These are phyloP conservation scores for Stenchaetothrips biformis DNA, from an alignment of 2,888 invertebrate species.

Conservation along the genomic window DNA sequence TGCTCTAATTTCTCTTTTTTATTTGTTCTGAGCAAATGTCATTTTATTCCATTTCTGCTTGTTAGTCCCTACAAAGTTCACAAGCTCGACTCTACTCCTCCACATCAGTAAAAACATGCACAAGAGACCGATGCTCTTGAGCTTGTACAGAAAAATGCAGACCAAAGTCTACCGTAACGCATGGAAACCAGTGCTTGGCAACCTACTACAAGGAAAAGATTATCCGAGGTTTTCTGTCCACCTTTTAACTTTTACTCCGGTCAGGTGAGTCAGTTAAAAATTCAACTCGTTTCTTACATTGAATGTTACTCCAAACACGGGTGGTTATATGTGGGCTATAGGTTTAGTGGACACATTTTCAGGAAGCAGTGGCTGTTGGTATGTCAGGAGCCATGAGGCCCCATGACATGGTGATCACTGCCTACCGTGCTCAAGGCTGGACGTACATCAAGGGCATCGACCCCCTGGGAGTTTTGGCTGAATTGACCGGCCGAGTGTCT, in stretches of 20 bases:
- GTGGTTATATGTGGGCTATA: background rate
- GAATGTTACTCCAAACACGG: background rate
- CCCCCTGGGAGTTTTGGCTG: constrained; percentile 72
- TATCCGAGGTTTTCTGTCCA: constrained; percentile 96
- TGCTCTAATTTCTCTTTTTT: constrained; percentile 26
- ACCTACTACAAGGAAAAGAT: constrained; percentile 95
- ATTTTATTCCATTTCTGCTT: constrained; percentile 35
- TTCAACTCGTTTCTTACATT: background rate
- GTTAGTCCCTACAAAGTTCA: constrained; percentile 87
- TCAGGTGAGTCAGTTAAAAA: constrained; percentile 49
- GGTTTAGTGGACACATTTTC: constrained; percentile 31
- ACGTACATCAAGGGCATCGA: constrained; percentile 86
- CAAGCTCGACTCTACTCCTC: constrained; percentile 77
- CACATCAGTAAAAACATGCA: constrained; percentile 63
- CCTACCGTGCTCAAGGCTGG: constrained; percentile 98
- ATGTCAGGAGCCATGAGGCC: constrained; percentile 80
- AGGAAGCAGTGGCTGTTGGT: constrained; percentile 83
- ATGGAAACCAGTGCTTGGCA: constrained; percentile 92
- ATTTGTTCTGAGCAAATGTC: background rate
- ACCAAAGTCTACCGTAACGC: constrained; percentile 81
- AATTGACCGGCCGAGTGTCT: constrained; percentile 79
- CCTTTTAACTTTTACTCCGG: constrained; percentile 96
- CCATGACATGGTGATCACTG: constrained; percentile 88
- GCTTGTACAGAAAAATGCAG: constrained; percentile 73
- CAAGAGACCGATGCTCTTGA: constrained; percentile 79